Conservation (phyloP, 2,888 invertebrate genomes). For the Cheilosia vernalis region DNA sequence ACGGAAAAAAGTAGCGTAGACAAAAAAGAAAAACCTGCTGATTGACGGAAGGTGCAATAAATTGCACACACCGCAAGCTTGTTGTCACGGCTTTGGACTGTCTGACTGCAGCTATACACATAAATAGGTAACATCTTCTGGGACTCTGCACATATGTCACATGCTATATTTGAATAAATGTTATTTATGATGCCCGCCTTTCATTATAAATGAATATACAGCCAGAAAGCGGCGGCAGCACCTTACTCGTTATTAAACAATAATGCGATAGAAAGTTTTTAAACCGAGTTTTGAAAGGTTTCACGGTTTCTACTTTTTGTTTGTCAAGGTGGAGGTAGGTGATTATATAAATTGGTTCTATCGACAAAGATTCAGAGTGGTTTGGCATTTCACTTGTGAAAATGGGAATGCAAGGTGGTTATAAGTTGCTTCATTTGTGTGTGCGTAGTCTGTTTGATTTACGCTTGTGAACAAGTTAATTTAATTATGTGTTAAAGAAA, state of each 20-base stretch:
- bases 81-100: constrained; percentile 24
- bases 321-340: constrained; percentile 1
- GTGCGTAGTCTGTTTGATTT: too few species aligned
- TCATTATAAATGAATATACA: constrained; percentile 29
- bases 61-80: constrained; percentile 30
- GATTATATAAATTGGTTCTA: neutral
- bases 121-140: constrained; percentile 29
- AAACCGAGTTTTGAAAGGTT: constrained; percentile 21
- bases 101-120: constrained; percentile 23
- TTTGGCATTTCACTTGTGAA: neutral
- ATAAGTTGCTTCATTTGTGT: too few species aligned
- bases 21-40: constrained; percentile 8
- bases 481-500: too few species aligned
- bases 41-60: constrained; percentile 53
- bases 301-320: constrained; percentile 10
- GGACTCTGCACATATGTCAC: constrained; percentile 14
- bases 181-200: constrained; percentile 47
- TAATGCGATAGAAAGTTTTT: constrained; percentile 28
- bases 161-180: constrained; percentile 37
- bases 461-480: too few species aligned
- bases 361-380: neutral
- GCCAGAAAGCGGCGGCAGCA: constrained; percentile 20
- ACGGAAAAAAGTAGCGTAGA: constrained; percentile 17
- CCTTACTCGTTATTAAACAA: constrained; percentile 24
- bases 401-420: neutral